A percentile compares a stretch with the other conserved stretches of the same genome.
These are phyloP conservation scores for Augochlora pura DNA, from an alignment of 1,140 invertebrate genomes.

Conservation along the genomic window DNA sequence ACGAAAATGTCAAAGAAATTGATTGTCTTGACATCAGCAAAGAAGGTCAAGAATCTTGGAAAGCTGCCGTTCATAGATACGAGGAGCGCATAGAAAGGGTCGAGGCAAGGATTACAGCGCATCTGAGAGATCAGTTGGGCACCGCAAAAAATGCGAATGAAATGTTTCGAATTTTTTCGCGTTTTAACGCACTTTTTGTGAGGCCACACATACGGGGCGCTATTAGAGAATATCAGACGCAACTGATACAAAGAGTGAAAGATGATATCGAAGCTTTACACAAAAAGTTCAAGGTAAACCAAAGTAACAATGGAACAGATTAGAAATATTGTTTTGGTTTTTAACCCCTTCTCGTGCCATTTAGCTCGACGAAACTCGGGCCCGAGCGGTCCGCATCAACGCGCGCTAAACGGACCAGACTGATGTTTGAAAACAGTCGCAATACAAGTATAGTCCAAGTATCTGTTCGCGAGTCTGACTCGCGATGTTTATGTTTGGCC, in stretches of 20 bases:
- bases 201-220: conserved; percentile 98
- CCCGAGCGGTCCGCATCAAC: no score
- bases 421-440: no score
- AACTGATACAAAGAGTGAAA: conserved; percentile 99
- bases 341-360: no score
- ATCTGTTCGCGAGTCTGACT: no score
- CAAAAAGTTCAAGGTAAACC: conserved; percentile 96
- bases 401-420: no score
- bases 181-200: conserved; percentile 99
- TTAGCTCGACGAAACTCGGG: no score
- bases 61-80: conserved; percentile 96
- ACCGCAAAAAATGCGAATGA: conserved; percentile 99
- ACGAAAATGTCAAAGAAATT: conserved; percentile 99
- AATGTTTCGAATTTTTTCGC: conserved; percentile 99
- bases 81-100: conserved; percentile 98
- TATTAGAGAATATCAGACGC: conserved; percentile 99
- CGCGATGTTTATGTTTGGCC: no score
- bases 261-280: conserved; percentile 99
- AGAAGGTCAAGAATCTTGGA: conserved; percentile 98
- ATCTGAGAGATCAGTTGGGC: conserved; percentile 97
- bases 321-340: not conserved
- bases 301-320: not conserved
- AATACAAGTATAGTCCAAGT: no score
- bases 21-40: conserved; percentile 98
- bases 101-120: conserved; percentile 97